A percentile compares a stretch with the other conserved stretches of the same genome.
Evolutionary conservation across 1,140 invertebrate species (phyloP).

Genomic region (Teleogryllus occipitalis): DNA sequence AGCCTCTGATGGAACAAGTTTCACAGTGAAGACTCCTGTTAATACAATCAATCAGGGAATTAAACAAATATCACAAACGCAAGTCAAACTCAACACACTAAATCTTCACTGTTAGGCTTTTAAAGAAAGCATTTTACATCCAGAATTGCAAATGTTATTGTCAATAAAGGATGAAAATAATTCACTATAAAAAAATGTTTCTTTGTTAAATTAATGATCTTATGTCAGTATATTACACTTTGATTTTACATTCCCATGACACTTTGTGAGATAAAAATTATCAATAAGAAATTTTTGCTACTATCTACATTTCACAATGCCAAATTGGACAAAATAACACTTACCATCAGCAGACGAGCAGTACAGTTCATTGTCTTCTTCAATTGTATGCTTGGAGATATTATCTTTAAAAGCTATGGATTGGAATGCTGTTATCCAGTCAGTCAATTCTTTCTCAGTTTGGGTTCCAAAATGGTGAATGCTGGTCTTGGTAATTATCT

Average conservation of each 20-base stretch:
- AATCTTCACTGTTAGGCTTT: no score
- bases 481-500: slow-evolving; percentile 63
- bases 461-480: slow-evolving; percentile 61
- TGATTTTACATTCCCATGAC: no score
- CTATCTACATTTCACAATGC: background rate
- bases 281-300: no score
- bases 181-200: no score
- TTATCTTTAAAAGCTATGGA: slow-evolving; percentile 72
- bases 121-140: no score
- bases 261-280: no score
- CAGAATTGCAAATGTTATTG: no score
- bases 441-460: slow-evolving; percentile 59
- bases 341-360: slow-evolving; percentile 64
- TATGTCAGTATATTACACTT: no score
- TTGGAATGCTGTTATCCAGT: slow-evolving; percentile 70
- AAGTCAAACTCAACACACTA: background rate
- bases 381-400: slow-evolving; percentile 51
- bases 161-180: no score
- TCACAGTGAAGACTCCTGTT: slow-evolving; percentile 60
- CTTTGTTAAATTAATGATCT: no score
- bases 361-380: slow-evolving; percentile 81
- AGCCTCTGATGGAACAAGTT: slow-evolving; percentile 66
- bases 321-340: background rate
- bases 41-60: slow-evolving; percentile 16
- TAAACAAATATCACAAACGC: background rate